Evolutionary conservation across 2,797 vertebrate genomes (phyloP).

Genomic region (Mus caroli): DNA sequence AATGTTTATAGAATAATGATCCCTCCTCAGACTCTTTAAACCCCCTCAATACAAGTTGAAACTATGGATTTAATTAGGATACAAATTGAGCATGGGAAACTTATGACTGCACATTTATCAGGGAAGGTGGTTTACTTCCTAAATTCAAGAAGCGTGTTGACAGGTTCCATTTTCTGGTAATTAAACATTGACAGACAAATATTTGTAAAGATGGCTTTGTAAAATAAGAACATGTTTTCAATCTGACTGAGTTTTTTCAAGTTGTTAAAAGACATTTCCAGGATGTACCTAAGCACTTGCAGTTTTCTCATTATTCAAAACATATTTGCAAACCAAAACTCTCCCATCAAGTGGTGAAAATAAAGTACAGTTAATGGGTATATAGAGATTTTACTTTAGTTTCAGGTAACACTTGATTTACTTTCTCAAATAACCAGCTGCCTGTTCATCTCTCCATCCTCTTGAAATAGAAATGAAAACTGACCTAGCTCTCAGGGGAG

Average conservation of each 20-base stretch:
- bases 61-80: slow-evolving; percentile 12
- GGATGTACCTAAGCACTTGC: background rate
- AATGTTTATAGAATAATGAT: background rate
- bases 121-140: slow-evolving; percentile 19
- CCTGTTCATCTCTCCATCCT: background rate
- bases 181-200: slow-evolving; percentile 39
- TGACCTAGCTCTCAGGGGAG: background rate
- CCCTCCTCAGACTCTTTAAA: background rate
- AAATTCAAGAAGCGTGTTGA: background rate
- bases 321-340: background rate
- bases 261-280: slow-evolving; percentile 5
- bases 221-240: slow-evolving; percentile 40
- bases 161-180: background rate
- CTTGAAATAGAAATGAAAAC: background rate
- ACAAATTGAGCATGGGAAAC: background rate
- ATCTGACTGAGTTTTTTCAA: background rate
- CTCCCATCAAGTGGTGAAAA: background rate
- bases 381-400: background rate
- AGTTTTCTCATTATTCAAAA: background rate
- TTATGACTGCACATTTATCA: slow-evolving; percentile 10
- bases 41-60: background rate
- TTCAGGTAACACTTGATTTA: background rate
- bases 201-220: background rate
- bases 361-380: background rate
- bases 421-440: background rate